Conservation (phyloP, 2,113 vertebrate species). For the Formicarius rufipectus region DNA sequence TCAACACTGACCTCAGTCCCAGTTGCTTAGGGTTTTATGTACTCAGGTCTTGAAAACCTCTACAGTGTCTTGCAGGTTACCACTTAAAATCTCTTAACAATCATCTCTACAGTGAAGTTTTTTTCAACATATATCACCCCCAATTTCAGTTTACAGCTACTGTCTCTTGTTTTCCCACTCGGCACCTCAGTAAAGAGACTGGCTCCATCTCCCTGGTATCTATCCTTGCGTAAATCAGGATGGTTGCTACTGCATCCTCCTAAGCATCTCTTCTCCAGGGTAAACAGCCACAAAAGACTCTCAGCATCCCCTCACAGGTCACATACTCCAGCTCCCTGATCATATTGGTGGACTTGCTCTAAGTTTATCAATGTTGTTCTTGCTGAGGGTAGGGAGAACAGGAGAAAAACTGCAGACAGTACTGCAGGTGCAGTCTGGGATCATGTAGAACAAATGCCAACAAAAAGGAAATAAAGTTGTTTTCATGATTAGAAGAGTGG, state of each 20-base stretch:
- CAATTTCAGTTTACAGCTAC: not conserved
- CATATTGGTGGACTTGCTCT: not conserved
- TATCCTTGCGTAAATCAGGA: not conserved
- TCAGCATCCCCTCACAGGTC: not conserved
- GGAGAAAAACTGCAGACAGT: not conserved
- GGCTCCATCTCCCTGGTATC: not conserved
- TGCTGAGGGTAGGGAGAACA: not conserved
- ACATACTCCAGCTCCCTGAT: not conserved
- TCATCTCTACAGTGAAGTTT: not conserved
- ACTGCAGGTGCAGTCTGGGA: not conserved
- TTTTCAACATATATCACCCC: not conserved
- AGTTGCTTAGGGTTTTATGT: not conserved
- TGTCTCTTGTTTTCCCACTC: not conserved
- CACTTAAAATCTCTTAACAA: not conserved
- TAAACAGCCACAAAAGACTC: not conserved
- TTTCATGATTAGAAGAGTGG: not conserved
- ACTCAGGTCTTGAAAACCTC: not conserved
- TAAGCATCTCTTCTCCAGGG: not conserved
- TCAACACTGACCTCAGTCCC: not conserved
- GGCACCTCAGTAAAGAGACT: not conserved
- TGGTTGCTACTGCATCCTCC: not conserved
- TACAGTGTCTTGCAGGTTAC: not conserved
- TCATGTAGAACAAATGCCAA: not conserved
- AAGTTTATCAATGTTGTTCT: not conserved
- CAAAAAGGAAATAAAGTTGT: not conserved